Evolutionary conservation across 1,140 invertebrate genomes (phyloP), one percentile per base, ranked within the genome.

Genomic region (Meteorus sp.): DNA sequence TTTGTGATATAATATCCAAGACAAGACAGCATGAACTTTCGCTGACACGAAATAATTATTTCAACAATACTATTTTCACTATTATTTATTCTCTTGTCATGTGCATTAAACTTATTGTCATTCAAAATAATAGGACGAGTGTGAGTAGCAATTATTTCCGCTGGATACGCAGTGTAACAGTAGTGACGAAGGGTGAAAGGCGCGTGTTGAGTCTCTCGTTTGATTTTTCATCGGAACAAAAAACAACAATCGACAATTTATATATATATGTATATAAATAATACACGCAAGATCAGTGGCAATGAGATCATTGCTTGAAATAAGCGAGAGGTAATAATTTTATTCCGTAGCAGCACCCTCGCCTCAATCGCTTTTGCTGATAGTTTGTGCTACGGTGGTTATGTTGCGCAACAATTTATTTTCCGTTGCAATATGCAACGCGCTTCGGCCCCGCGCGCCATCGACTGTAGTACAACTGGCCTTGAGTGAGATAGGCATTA

Each of bases 251-350:
- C 13, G 19, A 31, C 45, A 20, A 58, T 19, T 39, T 41, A 29
- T 55, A 11, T 29, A 11, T 20, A 19, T 20, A 39, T 23, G 23
- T 31, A 22, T 52, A 27, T 57, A 23, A 17, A 51, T 51, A 19
- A 19, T 33, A 25, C 29, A 25, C 35, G 22, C 35, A 22, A 48
- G 27, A 57, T 45, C 13, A 57, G 61, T 62, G 64, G 67, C 76
- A 76, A 77, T 78, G 77, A 77, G 74, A 78, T 78, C 76, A 77
- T 74, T 75, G 73, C 75, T 69, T 73, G 68, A 66, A 78, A 78
- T 79, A 79, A 75, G 73, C 71, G 71, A 76, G n/a, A n/a, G 63
- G 69, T 69, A 77, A 77, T 77, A 77, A 75, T 77, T 76, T 76
- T 68, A 72, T 76, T 67, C 73, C 65, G 45, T 29, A 70, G 68